phyloP scores from a whole-genome alignment of 1,140 invertebrate species.

The Contarinia nasturtii region DNA sequence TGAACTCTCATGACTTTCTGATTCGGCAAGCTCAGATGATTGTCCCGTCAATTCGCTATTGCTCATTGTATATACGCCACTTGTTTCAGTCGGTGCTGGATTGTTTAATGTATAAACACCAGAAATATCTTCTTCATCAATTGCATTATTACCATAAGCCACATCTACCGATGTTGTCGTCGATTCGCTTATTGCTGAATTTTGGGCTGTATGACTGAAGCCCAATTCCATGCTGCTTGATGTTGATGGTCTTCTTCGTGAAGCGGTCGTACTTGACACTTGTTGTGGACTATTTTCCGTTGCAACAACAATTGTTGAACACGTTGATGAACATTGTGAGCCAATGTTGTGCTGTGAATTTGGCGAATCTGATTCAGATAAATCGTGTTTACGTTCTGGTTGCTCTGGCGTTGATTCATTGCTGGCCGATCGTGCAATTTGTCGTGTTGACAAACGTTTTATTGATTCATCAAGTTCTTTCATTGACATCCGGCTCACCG shows the following conservation, averaged over 20 bases:
- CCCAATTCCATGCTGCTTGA: slow-evolving; percentile 58
- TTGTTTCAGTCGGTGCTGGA: slow-evolving; percentile 46
- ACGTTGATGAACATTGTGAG: slow-evolving; percentile 63
- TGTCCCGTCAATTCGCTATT: slow-evolving; percentile 40
- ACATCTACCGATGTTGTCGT: slow-evolving; percentile 30
- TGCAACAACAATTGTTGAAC: slow-evolving; percentile 59
- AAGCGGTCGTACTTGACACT: slow-evolving; percentile 30
- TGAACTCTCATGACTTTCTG: slow-evolving; percentile 24
- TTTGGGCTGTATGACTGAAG: slow-evolving; percentile 65
- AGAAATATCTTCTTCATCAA: slow-evolving; percentile 25
- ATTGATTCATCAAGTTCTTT: slow-evolving; percentile 22
- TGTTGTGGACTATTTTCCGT: slow-evolving; percentile 16
- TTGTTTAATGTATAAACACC: slow-evolving; percentile 29
- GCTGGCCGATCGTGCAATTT: slow-evolving; percentile 7
- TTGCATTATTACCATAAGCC: slow-evolving; percentile 23
- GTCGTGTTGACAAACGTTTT: slow-evolving; percentile 13
- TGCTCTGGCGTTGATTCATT: slow-evolving; percentile 18
- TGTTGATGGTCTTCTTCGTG: slow-evolving; percentile 37
- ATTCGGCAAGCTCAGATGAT: slow-evolving; percentile 22
- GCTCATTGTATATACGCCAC: slow-evolving; percentile 53
- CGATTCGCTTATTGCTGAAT: slow-evolving; percentile 48
- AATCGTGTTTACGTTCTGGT: slow-evolving; percentile 14
- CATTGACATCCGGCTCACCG: slow-evolving; percentile 25
- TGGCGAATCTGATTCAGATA: slow-evolving; percentile 17
- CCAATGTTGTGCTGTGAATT: slow-evolving; percentile 28